These are phyloP conservation scores for Procambarus clarkii DNA, from an alignment of 1,140 invertebrate species.

Conservation along the genomic window DNA sequence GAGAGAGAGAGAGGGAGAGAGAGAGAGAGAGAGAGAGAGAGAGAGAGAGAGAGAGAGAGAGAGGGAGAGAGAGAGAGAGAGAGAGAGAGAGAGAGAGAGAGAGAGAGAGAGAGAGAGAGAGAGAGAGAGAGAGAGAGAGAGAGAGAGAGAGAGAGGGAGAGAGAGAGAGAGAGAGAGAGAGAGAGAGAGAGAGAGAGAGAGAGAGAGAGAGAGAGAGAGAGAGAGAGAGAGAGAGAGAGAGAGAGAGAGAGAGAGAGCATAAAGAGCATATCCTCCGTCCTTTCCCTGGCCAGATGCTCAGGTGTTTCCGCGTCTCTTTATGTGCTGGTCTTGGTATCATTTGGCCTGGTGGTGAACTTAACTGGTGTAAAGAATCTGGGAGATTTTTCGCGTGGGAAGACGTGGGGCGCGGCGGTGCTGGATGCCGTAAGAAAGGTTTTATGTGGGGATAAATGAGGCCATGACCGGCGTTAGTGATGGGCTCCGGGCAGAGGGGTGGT, in stretches of 20 bases:
- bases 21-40: constrained; percentile 15
- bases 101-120: background rate
- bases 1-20: constrained; percentile 12
- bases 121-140: background rate
- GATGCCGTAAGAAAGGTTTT: background rate
- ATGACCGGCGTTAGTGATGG: background rate
- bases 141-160: background rate
- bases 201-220: too few relatives aligned
- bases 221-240: constrained; percentile 6
- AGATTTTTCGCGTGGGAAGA: constrained; percentile 6
- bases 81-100: background rate
- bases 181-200: constrained; percentile 2
- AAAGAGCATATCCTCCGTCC: background rate
- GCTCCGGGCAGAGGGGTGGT: background rate
- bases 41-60: background rate
- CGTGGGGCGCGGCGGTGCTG: background rate
- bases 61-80: background rate
- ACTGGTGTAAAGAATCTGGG: background rate
- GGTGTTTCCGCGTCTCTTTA: too few relatives aligned
- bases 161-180: background rate
- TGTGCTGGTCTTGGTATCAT: too few relatives aligned
- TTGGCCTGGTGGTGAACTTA: too few relatives aligned
- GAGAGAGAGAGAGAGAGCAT: background rate
- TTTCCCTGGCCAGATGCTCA: background rate
- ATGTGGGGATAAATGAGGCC: background rate